Evolutionary conservation across 2,888 invertebrate genomes (phyloP), one percentile per base, ranked within the genome.

Genomic region (Hyalella azteca): DNA sequence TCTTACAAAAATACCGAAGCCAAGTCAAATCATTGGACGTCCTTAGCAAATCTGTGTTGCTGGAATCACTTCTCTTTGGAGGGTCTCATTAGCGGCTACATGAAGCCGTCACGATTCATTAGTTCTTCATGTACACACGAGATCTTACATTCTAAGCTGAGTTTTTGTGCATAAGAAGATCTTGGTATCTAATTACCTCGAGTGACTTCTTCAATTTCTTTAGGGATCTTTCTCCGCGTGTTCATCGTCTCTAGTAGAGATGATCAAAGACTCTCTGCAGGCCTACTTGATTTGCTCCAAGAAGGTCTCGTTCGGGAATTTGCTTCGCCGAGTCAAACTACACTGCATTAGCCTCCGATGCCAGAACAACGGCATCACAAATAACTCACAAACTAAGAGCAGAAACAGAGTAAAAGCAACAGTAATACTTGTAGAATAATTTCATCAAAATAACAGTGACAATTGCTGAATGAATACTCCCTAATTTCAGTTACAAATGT

Each of bases 201-300:
- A 54, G 54, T 54, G 54, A 54, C 54, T 54, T 54, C 54, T 54
- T 29, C 54, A 54, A 26, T 26, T 54, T 54, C 54, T 54, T 54
- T 29, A 54, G 54, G 54, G 54, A 29, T 29, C 54, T 54, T 54
- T 7, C 54, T 54, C 22, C 22, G 0, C 22, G 54, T 13, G 54
- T 54, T 26, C 54, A 22, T 22, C 54, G 54, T 26, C 11, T 11
- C 54, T 22, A 66, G 36, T 32, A 66, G 32, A n/a, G 66, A 66
- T 66, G 66, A 66, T 66, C 66, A 66, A 66, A 66, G 66, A 66
- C 36, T 19, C 66, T 66, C 26, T 36, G 19, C 19, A 66, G 66
- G 66, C 66, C 66, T 11, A 36, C 66, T 36, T 66, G 66, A 66
- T 66, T 66, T 66, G 66, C 19, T 66, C 66, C 19, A 66, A 54